phyloP scores from a whole-genome alignment of 2,797 vertebrate species.

The Myotis findleyi region DNA sequence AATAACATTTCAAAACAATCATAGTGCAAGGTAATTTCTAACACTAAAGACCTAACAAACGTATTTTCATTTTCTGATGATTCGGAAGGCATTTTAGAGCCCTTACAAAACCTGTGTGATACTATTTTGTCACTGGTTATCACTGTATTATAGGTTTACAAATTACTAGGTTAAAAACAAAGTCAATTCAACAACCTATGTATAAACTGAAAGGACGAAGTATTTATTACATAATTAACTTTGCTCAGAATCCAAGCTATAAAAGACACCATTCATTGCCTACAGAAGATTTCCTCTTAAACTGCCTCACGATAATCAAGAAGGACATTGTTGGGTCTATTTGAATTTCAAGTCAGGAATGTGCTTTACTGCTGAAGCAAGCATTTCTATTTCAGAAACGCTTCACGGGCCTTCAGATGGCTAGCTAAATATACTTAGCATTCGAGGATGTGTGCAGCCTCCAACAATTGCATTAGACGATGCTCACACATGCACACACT shows the following conservation, averaged over 20 bases:
- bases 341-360: conserved; percentile 78
- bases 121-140: background rate
- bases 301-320: conserved; percentile 69
- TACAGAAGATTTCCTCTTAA: conserved; percentile 47
- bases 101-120: background rate
- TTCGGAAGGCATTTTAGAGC: background rate
- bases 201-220: conserved; percentile 59
- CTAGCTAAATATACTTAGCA: conserved; percentile 82
- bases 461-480: conserved; percentile 78
- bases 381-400: conserved; percentile 76
- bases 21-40: background rate
- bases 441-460: conserved; percentile 72
- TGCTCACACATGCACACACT: conserved; percentile 60
- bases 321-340: conserved; percentile 69
- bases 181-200: background rate
- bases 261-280: conserved; percentile 68
- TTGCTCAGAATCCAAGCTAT: conserved; percentile 45
- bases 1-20: background rate
- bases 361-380: conserved; percentile 73
- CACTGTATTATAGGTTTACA: background rate
- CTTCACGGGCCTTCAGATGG: conserved; percentile 77
- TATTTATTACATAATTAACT: conserved; percentile 58
- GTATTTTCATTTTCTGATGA: conserved; percentile 4
- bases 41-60: background rate
- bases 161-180: conserved; percentile 31